Percentiles rank a stretch among this genome's conserved stretches.
Conservation (phyloP, 1,140 invertebrate species). For the Aphis craccivora region DNA sequence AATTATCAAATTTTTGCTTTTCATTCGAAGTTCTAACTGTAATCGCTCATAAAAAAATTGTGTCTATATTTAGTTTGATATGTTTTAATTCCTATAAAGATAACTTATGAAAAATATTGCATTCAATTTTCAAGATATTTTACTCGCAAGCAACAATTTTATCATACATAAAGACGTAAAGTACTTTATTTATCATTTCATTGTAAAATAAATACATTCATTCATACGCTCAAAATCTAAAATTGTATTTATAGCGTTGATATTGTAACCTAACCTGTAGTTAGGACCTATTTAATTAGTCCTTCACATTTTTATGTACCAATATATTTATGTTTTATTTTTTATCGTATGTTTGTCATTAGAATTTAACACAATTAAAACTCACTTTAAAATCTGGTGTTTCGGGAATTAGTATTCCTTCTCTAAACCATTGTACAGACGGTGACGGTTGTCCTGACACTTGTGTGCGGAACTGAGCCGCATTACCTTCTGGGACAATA, state of each 20-base stretch:
- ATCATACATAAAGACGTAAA: too few species aligned
- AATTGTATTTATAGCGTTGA: background rate
- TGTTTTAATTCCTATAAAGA: background rate
- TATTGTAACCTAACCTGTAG: too few species aligned
- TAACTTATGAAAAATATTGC: too few species aligned
- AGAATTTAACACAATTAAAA: background rate
- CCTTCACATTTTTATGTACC: background rate
- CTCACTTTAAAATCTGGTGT: slow-evolving; percentile 90
- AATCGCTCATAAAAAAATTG: background rate
- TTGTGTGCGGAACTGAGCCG: slow-evolving; percentile 86
- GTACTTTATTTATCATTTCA: too few species aligned
- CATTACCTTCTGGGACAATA: slow-evolving; percentile 82
- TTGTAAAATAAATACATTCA: background rate
- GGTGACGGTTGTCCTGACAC: slow-evolving; percentile 83
- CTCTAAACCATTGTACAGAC: slow-evolving; percentile 87
- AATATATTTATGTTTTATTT: background rate
- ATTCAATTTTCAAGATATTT: too few species aligned
- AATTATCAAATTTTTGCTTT: background rate
- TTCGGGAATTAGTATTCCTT: slow-evolving; percentile 87
- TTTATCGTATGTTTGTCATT: background rate
- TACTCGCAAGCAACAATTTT: too few species aligned
- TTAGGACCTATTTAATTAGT: background rate
- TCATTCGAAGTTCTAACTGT: background rate
- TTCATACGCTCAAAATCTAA: background rate
- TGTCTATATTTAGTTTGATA: background rate